Evolutionary conservation across 2,888 invertebrate species (phyloP).

Genomic region (Troides oblongomaculatus): DNA sequence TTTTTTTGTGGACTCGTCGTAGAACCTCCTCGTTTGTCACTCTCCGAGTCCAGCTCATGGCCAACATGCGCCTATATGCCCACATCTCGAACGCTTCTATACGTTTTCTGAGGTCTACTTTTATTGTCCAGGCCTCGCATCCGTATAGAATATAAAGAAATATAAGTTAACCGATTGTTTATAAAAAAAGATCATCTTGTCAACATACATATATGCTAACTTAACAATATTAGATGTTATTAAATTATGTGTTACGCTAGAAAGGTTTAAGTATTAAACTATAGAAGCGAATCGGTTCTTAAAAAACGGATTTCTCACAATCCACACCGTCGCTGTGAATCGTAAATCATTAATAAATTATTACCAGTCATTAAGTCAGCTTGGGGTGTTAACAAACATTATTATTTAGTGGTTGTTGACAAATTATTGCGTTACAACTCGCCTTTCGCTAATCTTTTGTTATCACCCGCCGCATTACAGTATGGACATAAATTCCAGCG

Average conservation of each 20-base stretch:
- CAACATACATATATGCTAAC: neutral
- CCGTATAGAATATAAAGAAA: too few species aligned
- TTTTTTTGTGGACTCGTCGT: too few species aligned
- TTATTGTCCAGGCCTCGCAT: too few species aligned
- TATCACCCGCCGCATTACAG: constrained; percentile 6
- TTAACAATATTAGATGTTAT: neutral
- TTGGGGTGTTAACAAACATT: constrained; percentile 7
- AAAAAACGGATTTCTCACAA: neutral
- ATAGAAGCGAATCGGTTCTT: neutral
- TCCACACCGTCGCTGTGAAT: neutral
- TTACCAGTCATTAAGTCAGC: neutral
- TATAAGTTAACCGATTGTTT: too few species aligned
- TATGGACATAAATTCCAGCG: constrained; percentile 5
- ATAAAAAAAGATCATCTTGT: too few species aligned
- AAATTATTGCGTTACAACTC: constrained; percentile 6
- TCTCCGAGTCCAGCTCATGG: too few species aligned
- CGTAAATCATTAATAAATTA: constrained; percentile 11
- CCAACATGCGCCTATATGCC: too few species aligned
- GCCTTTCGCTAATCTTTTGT: constrained; percentile 17
- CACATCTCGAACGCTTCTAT: too few species aligned
- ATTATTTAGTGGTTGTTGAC: constrained; percentile 7
- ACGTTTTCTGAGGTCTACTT: too few species aligned
- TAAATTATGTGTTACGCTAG: neutral
- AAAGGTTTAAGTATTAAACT: neutral
- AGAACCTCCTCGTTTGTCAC: too few species aligned